Conservation (phyloP, 2,888 invertebrate species). For the Acrocyrtus sp. region DNA sequence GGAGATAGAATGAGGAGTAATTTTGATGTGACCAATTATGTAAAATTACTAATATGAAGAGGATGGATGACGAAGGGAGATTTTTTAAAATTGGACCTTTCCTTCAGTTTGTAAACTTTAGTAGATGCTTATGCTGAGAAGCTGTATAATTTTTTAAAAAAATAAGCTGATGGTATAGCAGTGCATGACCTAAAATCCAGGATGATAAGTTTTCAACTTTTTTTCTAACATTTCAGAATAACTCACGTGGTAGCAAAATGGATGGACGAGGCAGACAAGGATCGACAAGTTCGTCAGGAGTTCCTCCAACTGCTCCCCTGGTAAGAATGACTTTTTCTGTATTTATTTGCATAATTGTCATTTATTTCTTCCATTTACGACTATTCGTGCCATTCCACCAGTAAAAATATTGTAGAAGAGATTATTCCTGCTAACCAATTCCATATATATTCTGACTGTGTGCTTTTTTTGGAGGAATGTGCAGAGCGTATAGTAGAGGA, state of each 20-base stretch:
- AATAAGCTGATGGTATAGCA: neutral
- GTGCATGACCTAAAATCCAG: neutral
- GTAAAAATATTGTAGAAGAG: too few species aligned
- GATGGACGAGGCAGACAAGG: conserved; percentile 59
- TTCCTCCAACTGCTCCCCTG: conserved; percentile 48
- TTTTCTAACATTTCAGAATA: conserved; percentile 47
- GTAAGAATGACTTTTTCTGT: conserved; percentile 35
- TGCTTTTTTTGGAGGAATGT: too few species aligned
- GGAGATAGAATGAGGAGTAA: neutral
- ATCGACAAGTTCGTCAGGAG: conserved; percentile 51
- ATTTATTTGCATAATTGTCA: neutral
- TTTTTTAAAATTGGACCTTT: neutral
- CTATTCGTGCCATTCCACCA: too few species aligned
- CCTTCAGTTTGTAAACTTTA: neutral
- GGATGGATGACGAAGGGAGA: too few species aligned
- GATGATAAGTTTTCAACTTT: too few species aligned
- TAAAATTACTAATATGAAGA: too few species aligned
- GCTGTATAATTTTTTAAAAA: neutral
- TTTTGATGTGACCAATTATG: neutral
- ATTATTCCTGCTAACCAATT: too few species aligned
- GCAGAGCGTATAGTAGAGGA: too few species aligned
- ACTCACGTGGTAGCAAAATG: conserved; percentile 57
- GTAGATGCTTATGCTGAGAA: neutral
- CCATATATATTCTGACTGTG: too few species aligned
- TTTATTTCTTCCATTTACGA: too few species aligned